phyloP scores from a whole-genome alignment of 2,113 vertebrate species.

The Crotalus tigris region DNA sequence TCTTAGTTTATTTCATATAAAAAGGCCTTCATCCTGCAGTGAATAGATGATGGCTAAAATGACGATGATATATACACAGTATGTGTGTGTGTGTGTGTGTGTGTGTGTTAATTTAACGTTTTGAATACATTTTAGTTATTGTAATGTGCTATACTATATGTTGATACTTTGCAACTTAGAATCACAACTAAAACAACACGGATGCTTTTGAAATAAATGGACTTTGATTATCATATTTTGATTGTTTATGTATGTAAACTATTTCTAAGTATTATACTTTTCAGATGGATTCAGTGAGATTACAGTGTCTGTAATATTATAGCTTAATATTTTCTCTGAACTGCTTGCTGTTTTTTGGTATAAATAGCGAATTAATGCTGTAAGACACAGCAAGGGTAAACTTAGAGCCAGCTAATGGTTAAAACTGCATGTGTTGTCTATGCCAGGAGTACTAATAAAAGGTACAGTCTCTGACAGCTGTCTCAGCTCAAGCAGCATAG shows the following conservation, averaged over 20 bases:
- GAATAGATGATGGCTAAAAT: too few relatives aligned
- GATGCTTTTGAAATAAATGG: background rate
- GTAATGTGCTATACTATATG: too few relatives aligned
- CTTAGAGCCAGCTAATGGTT: constrained; percentile 53
- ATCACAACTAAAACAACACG: background rate
- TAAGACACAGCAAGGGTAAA: constrained; percentile 38
- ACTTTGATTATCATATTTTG: background rate
- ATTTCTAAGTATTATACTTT: background rate
- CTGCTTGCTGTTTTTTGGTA: background rate
- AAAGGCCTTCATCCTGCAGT: too few relatives aligned
- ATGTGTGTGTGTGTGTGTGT: too few relatives aligned
- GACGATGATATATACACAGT: too few relatives aligned
- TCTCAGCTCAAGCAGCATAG: constrained; percentile 52
- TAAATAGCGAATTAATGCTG: constrained; percentile 34
- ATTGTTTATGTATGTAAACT: background rate
- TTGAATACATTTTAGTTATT: too few relatives aligned
- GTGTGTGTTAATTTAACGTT: too few relatives aligned
- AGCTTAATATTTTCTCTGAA: constrained; percentile 41
- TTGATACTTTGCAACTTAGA: background rate
- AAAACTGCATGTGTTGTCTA: constrained; percentile 52
- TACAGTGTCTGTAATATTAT: background rate
- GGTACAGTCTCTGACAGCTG: constrained; percentile 61
- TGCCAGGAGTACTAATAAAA: constrained; percentile 62
- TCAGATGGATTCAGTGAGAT: background rate
- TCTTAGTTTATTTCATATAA: too few relatives aligned